These are phyloP conservation scores for Butorides virescens DNA, from an alignment of 2,113 vertebrate genomes.

Conservation along the genomic window DNA sequence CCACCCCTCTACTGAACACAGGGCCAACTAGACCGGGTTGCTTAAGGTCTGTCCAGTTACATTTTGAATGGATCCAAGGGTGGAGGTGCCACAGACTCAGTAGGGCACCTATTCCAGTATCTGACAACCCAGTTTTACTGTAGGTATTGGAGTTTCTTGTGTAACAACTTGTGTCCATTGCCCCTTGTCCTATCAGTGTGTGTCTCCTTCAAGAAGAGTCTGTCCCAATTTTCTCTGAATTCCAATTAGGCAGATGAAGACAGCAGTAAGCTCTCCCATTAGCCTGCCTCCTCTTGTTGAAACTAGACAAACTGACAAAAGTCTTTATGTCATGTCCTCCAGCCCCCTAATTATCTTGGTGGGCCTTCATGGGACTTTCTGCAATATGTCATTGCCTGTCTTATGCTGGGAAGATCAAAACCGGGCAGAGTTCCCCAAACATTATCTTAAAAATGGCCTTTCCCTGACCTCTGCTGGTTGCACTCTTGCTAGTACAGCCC, in stretches of 20 bases:
- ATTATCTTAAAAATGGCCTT: neutral
- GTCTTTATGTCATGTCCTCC: neutral
- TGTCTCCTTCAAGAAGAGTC: neutral
- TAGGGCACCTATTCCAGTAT: too few relatives aligned
- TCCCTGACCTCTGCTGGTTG: neutral
- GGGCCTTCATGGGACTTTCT: neutral
- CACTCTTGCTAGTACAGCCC: neutral
- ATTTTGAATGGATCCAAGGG: neutral
- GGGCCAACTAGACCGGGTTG: neutral
- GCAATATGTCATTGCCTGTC: neutral
- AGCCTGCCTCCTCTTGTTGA: neutral
- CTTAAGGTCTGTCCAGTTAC: neutral
- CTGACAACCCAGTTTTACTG: neutral
- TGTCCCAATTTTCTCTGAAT: neutral
- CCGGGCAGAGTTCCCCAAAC: neutral
- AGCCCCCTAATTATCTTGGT: neutral
- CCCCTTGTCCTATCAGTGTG: neutral
- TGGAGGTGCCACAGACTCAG: neutral
- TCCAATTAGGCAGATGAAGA: neutral
- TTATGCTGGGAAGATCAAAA: neutral
- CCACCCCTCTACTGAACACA: neutral
- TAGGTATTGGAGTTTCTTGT: neutral
- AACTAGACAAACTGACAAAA: neutral
- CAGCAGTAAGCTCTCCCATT: neutral
- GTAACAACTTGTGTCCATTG: fast-evolving